Conservation (phyloP, 2,797 vertebrate genomes). For the Rhinella marina region DNA sequence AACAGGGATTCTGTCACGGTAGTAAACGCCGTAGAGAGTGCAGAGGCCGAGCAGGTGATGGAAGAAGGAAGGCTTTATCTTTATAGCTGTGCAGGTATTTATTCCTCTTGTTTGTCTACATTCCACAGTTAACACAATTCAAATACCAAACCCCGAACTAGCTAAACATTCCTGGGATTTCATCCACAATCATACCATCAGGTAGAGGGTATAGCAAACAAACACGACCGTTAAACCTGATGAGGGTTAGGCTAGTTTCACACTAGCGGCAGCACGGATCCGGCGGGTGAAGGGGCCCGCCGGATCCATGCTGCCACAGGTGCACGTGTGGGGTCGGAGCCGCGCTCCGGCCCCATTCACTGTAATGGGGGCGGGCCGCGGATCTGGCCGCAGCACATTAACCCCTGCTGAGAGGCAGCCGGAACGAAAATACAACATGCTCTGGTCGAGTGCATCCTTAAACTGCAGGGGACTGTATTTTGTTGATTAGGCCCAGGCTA, state of each 20-base stretch:
- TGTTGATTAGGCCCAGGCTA: background rate
- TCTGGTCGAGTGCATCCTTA: background rate
- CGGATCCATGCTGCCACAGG: too few relatives aligned
- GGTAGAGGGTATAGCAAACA: slow-evolving; percentile 32
- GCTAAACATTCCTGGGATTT: slow-evolving; percentile 59
- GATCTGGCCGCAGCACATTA: too few relatives aligned
- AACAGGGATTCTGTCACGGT: slow-evolving; percentile 5
- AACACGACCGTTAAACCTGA: background rate
- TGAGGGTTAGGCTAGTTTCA: too few relatives aligned
- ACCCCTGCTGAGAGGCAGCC: too few relatives aligned
- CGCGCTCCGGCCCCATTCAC: too few relatives aligned
- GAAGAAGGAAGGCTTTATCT: slow-evolving; percentile 57
- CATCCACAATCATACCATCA: slow-evolving; percentile 44
- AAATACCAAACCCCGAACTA: slow-evolving; percentile 60
- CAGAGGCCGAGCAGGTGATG: slow-evolving; percentile 31
- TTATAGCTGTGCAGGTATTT: slow-evolving; percentile 59
- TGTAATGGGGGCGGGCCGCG: too few relatives aligned
- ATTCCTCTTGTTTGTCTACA: slow-evolving; percentile 60
- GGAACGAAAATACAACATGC: too few relatives aligned
- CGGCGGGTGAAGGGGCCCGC: too few relatives aligned
- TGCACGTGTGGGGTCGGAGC: too few relatives aligned
- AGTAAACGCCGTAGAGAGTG: background rate
- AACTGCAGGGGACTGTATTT: background rate
- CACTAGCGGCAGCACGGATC: too few relatives aligned
- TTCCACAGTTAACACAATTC: slow-evolving; percentile 59